These are phyloP conservation scores for Pitangus sulphuratus DNA, from an alignment of 2,797 vertebrate genomes.

Conservation along the genomic window DNA sequence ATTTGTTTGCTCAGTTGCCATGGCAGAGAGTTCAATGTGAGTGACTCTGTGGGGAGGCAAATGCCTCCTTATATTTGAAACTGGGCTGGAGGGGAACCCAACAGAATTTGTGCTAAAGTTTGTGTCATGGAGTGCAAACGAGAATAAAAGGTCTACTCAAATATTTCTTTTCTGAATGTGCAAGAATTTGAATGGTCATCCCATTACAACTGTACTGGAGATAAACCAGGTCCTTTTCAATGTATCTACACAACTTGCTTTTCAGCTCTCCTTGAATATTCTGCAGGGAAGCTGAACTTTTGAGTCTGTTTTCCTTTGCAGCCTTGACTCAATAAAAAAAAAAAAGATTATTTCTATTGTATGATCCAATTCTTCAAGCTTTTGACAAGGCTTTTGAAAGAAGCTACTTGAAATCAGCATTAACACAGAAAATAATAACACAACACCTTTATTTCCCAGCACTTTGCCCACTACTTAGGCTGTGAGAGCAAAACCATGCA, in stretches of 20 bases:
- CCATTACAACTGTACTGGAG: not conserved
- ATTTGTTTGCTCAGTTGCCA: not conserved
- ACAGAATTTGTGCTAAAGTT: not conserved
- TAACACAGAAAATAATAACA: not conserved
- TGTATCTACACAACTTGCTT: not conserved
- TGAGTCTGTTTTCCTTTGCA: not conserved
- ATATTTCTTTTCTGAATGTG: not conserved
- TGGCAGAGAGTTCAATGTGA: not conserved
- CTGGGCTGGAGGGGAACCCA: not conserved
- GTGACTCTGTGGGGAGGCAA: not conserved
- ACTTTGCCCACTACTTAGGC: not conserved
- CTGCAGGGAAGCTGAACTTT: not conserved
- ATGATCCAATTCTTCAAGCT: not conserved
- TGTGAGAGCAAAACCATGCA: not conserved
- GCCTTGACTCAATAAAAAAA: not conserved
- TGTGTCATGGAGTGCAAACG: not conserved
- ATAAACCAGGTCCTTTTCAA: not conserved
- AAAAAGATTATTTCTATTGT: not conserved
- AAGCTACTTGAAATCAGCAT: not conserved
- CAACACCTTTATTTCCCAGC: not conserved
- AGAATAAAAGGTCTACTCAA: not conserved
- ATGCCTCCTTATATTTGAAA: not conserved
- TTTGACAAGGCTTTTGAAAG: slow-evolving; percentile 1
- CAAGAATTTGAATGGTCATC: not conserved
- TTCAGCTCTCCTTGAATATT: not conserved